Evolutionary conservation across 2,888 invertebrate genomes (phyloP), one percentile per base, ranked within the genome.

Genomic region (Aphrophora alni): DNA sequence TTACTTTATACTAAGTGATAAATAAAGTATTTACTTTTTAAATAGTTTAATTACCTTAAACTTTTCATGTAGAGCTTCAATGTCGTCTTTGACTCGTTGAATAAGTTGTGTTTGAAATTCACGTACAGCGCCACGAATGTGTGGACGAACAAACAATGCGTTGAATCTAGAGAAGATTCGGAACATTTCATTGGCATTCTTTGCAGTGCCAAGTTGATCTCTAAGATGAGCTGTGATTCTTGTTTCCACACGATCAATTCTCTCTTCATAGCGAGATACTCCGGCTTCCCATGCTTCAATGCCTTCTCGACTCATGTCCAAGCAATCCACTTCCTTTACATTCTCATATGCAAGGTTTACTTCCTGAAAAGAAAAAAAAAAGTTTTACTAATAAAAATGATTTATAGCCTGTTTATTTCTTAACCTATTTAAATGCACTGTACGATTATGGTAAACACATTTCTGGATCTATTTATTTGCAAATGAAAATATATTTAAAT

Each of bases 111-210:
- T 98, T 89, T 99, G 99, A 89, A 99, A 99, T 89, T 99, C 99
- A 71, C 99, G 92, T 85, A 99, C 99, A 27, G 99, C 99, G 72
- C 99, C 99, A 78, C 98, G 93, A 87, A 99, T 99, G 89, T 99
- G 99, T 1, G 98, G 99, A 10, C 99, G 93, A 12, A 99, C 98
- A 89, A 99, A 99, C 76, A 99, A 90, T 0, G 99, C 99, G 89
- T 99, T 99, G 90, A 99, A 99, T 24, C 99, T 94, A 0, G 98
- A 98, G 90, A 97, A 97, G 86, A 99, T 99, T 80, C 98, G 92
- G 90, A 99, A 99, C 99, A 99, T 99, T 89, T 99, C 99, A 88
- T 99, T 99, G 25, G 99, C 99, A 90, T 99, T 99, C 89, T 98
- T 98, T 0, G 99, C 99, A 0, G 98, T 98, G 77, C 98, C 99